phyloP scores from a whole-genome alignment of 1,140 invertebrate species.

The Eciton burchellii region DNA sequence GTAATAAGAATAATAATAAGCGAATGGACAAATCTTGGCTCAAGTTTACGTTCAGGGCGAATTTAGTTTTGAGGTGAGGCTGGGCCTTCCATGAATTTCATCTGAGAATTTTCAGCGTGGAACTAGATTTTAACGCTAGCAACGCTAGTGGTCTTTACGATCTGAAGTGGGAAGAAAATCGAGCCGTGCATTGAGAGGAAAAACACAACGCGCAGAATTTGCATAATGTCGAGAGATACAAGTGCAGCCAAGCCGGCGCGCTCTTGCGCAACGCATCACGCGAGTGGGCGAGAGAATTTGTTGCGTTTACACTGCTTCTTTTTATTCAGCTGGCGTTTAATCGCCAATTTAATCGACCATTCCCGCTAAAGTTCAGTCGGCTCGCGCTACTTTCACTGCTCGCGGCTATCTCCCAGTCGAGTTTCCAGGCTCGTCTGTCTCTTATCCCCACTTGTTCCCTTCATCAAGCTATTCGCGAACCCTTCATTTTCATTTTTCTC shows the following conservation, averaged over 20 bases:
- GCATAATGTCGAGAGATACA: not conserved
- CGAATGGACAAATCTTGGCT: not conserved
- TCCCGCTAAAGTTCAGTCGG: conserved; percentile 75
- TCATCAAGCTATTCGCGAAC: not conserved
- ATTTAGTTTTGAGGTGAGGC: not conserved
- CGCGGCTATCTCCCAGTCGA: conserved; percentile 62
- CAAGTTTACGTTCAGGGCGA: not conserved
- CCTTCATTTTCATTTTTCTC: conserved; percentile 58
- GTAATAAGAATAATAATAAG: not conserved
- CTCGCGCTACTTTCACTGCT: conserved; percentile 76
- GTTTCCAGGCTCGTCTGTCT: conserved; percentile 15
- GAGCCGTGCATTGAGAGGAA: not conserved
- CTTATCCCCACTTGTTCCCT: not conserved
- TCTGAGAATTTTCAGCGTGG: not conserved
- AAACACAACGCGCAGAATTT: not conserved
- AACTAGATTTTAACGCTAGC: not conserved
- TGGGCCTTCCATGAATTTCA: not conserved
- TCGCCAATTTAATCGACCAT: conserved; percentile 61
- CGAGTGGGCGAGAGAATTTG: conserved; percentile 41
- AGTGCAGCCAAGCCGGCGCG: not conserved
- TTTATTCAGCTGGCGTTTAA: conserved; percentile 51
- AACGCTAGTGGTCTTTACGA: too few relatives aligned
- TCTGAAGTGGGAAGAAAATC: not conserved
- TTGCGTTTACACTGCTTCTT: conserved; percentile 62
- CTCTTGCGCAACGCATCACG: conserved; percentile 60